These are phyloP conservation scores for Muntiacus reevesi DNA, from an alignment of 2,113 vertebrate species.

Conservation along the genomic window DNA sequence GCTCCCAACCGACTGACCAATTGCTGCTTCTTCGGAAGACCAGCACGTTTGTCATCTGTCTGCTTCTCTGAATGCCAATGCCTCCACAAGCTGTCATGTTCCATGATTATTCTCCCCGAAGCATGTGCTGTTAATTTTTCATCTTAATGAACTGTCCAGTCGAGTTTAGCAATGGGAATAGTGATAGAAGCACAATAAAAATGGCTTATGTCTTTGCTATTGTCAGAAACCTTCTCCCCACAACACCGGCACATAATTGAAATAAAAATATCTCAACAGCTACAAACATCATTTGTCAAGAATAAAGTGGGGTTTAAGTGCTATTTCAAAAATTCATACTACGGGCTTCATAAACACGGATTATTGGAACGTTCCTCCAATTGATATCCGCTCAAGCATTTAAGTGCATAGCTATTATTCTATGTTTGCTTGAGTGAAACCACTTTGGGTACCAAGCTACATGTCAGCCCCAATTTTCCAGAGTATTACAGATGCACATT, in stretches of 20 bases:
- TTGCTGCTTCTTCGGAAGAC: neutral
- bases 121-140: conserved; percentile 84
- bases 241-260: conserved; percentile 83
- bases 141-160: conserved; percentile 86
- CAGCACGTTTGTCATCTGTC: neutral
- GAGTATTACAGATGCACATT: conserved; percentile 4
- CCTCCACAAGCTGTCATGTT: conserved; percentile 78
- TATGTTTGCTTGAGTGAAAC: conserved; percentile 46
- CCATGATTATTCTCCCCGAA: conserved; percentile 81
- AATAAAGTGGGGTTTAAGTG: conserved; percentile 67
- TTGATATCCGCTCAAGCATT: conserved; percentile 46
- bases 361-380: neutral
- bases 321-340: conserved; percentile 64
- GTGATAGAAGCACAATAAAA: conserved; percentile 82
- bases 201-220: conserved; percentile 85
- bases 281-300: conserved; percentile 79
- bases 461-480: conserved; percentile 36
- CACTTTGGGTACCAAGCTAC: conserved; percentile 39
- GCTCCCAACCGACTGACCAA: neutral
- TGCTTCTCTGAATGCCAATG: conserved; percentile 44
- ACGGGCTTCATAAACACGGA: conserved; percentile 58
- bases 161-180: conserved; percentile 76
- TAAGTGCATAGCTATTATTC: conserved; percentile 22
- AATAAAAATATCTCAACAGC: conserved; percentile 75
- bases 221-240: conserved; percentile 80